phyloP scores from a whole-genome alignment of 2,888 invertebrate genomes.

The Zaprionus obscuricornis region DNA sequence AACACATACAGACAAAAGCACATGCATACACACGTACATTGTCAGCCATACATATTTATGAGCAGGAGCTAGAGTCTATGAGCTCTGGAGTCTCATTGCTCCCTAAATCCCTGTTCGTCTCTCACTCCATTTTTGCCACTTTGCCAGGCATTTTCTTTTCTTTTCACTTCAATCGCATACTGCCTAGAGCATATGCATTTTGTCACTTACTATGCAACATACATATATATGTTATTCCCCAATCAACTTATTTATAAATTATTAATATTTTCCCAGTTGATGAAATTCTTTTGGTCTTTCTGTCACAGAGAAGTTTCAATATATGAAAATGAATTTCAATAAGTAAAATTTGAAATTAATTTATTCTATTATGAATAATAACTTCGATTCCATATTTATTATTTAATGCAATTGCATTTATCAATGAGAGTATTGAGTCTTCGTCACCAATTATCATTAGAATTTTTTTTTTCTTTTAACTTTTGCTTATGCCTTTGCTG shows the following conservation, averaged over 20 bases:
- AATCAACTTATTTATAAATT: no score
- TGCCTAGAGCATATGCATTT: background rate
- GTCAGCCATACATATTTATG: conserved; percentile 36
- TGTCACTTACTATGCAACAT: no score
- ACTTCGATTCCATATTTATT: no score
- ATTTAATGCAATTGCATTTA: no score
- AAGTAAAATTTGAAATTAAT: no score
- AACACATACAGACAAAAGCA: conserved; percentile 1
- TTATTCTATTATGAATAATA: no score
- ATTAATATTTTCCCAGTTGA: no score
- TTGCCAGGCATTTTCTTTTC: conserved; percentile 18
- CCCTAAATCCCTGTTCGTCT: conserved; percentile 14
- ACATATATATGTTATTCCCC: no score
- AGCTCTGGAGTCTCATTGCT: conserved; percentile 23
- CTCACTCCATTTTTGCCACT: background rate
- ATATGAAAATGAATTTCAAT: no score
- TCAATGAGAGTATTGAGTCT: conserved; percentile 11
- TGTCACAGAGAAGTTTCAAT: no score
- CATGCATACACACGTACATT: conserved; percentile 1
- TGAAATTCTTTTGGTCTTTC: no score
- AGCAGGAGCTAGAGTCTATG: conserved; percentile 31
- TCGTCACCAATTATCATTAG: background rate
- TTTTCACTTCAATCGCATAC: no score
- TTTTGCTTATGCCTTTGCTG: conserved; percentile 52
- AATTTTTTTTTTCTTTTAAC: conserved; percentile 26